Conservation (phyloP, 2,113 vertebrate genomes). For the Rhabdomys dilectus region DNA sequence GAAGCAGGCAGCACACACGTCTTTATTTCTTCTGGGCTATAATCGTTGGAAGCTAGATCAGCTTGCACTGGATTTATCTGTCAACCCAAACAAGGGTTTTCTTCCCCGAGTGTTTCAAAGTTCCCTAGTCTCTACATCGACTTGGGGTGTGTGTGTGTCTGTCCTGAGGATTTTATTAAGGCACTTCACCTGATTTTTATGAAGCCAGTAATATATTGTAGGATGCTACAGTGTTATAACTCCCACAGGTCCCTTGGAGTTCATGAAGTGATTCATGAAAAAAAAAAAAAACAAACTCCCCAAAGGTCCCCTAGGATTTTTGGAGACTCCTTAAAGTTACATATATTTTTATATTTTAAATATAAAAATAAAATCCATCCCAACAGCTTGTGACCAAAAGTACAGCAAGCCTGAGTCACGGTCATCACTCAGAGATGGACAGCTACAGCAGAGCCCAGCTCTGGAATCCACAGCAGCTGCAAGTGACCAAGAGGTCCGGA, state of each 20-base stretch:
- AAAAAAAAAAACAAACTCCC: background rate
- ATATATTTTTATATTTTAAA: constrained; percentile 60
- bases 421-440: background rate
- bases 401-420: background rate
- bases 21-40: background rate
- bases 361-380: constrained; percentile 70
- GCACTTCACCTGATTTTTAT: background rate
- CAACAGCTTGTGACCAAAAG: constrained; percentile 5
- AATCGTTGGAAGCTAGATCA: background rate
- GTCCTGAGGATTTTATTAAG: background rate
- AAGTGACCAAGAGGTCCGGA: no score
- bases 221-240: background rate
- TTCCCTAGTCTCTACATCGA: background rate
- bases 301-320: background rate
- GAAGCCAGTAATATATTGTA: background rate
- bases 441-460: fast-evolving
- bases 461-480: background rate
- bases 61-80: background rate
- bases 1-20: background rate
- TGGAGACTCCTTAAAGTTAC: constrained; percentile 50
- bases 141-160: no score
- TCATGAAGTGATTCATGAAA: background rate
- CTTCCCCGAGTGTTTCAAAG: constrained; percentile 49
- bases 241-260: background rate
- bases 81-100: background rate